Percentiles rank a stretch among this genome's conserved stretches.
phyloP scores from a whole-genome alignment of 1,140 invertebrate genomes.

The Drosophila chauvacae region DNA sequence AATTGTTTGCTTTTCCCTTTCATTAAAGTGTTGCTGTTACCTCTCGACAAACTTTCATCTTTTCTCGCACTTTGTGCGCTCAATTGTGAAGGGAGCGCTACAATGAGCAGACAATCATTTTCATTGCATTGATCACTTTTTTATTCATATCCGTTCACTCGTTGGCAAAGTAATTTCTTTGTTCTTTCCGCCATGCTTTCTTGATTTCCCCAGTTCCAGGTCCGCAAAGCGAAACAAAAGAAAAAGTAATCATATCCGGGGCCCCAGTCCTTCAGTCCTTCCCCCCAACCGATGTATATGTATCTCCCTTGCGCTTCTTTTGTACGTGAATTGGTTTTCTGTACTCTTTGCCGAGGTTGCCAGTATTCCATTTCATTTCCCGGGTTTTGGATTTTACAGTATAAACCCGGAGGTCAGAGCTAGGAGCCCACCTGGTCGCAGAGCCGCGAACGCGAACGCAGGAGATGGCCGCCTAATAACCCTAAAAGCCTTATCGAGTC shows the following conservation, averaged over 20 bases:
- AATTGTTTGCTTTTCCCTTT: constrained; percentile 43
- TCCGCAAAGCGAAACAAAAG: constrained; percentile 60
- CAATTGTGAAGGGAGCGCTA: constrained; percentile 70
- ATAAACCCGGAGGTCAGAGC: neutral
- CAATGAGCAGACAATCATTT: constrained; percentile 78
- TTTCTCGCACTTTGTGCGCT: constrained; percentile 62
- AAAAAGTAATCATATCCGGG: constrained; percentile 76
- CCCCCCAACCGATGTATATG: neutral
- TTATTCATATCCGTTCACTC: constrained; percentile 81
- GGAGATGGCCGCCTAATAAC: constrained; percentile 58
- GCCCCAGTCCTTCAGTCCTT: constrained; percentile 7
- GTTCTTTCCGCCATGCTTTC: constrained; percentile 67
- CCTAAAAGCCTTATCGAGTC: constrained; percentile 83
- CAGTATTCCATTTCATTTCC: constrained; percentile 45
- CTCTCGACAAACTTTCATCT: constrained; percentile 33
- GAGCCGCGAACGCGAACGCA: constrained; percentile 4
- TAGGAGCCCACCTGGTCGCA: constrained; percentile 6
- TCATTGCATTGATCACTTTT: constrained; percentile 82
- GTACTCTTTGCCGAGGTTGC: neutral
- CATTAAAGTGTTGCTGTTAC: constrained; percentile 64
- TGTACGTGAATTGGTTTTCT: constrained; percentile 58
- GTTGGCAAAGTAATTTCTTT: constrained; percentile 82
- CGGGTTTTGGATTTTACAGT: constrained; percentile 7
- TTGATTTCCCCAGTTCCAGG: constrained; percentile 60
- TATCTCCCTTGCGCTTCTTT: constrained; percentile 44